Percentiles rank a stretch among this genome's conserved stretches.
phyloP scores from a whole-genome alignment of 2,797 vertebrate species.

The Limosa lapponica region DNA sequence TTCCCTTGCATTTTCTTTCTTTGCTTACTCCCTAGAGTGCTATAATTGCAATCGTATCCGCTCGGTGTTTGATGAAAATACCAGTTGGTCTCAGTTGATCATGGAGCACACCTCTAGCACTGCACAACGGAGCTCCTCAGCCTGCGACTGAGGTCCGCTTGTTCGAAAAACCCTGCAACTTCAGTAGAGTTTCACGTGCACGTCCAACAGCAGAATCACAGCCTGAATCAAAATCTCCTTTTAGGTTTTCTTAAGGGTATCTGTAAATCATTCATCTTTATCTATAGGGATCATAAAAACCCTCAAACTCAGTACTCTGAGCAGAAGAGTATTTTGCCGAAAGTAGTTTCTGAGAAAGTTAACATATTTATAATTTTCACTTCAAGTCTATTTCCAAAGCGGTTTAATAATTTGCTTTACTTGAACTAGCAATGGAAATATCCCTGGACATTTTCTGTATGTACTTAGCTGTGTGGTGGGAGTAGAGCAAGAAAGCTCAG shows the following conservation, averaged over 20 bases:
- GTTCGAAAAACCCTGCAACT: neutral
- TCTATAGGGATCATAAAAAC: neutral
- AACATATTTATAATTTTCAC: neutral
- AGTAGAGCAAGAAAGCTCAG: neutral
- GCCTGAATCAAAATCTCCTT: neutral
- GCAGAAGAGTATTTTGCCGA: neutral
- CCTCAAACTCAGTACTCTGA: neutral
- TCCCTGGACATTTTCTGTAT: neutral
- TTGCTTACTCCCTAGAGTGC: neutral
- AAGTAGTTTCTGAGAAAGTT: neutral
- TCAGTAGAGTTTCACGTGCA: neutral
- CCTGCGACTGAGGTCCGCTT: neutral
- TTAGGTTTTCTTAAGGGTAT: neutral
- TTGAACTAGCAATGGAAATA: neutral
- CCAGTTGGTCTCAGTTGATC: neutral
- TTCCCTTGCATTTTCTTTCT: neutral
- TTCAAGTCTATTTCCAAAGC: neutral
- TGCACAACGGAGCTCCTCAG: neutral
- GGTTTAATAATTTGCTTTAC: neutral
- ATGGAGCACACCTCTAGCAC: rapidly evolving
- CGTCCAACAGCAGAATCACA: neutral
- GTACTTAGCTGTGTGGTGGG: neutral
- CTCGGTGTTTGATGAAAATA: neutral
- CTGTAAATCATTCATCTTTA: neutral
- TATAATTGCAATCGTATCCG: neutral